Evolutionary conservation across 2,113 vertebrate genomes (phyloP).

Genomic region (Saimiri boliviensis): DNA sequence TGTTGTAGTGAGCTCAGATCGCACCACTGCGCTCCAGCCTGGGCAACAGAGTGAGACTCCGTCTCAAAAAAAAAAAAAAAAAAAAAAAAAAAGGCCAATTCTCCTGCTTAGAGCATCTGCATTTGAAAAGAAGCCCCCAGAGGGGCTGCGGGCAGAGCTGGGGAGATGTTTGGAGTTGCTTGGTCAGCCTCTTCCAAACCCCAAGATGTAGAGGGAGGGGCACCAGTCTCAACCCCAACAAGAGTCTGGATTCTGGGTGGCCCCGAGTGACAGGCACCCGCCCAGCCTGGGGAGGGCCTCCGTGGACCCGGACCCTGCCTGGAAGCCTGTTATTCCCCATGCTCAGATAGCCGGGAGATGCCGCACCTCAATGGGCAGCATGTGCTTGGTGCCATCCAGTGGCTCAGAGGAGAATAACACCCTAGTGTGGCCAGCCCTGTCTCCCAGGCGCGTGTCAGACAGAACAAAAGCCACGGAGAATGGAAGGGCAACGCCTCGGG

Average conservation of each 20-base stretch:
- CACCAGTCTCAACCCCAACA: not conserved
- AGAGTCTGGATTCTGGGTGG: not conserved
- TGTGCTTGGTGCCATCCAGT: conserved; percentile 29
- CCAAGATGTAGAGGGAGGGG: not conserved
- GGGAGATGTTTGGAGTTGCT: not conserved
- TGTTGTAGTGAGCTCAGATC: too few species aligned
- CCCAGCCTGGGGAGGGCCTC: not conserved
- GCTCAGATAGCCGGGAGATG: not conserved
- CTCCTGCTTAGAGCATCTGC: not conserved
- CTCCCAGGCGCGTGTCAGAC: too few species aligned
- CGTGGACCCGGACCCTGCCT: not conserved
- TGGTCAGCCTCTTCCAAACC: not conserved
- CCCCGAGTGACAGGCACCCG: not conserved
- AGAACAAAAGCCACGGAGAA: not conserved
- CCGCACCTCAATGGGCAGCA: not conserved
- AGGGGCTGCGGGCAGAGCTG: not conserved
- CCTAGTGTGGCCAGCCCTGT: too few species aligned
- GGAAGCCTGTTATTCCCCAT: not conserved
- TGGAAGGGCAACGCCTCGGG: not conserved
- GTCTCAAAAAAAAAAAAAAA: too few species aligned
- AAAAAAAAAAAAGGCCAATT: too few species aligned
- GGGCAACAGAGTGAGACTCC: too few species aligned
- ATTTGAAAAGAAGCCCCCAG: not conserved
- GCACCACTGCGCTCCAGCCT: too few species aligned
- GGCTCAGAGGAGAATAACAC: not conserved